Base-by-base conservation (phyloP, 1,140 invertebrate species). In the Drosophila sp. region DNA sequence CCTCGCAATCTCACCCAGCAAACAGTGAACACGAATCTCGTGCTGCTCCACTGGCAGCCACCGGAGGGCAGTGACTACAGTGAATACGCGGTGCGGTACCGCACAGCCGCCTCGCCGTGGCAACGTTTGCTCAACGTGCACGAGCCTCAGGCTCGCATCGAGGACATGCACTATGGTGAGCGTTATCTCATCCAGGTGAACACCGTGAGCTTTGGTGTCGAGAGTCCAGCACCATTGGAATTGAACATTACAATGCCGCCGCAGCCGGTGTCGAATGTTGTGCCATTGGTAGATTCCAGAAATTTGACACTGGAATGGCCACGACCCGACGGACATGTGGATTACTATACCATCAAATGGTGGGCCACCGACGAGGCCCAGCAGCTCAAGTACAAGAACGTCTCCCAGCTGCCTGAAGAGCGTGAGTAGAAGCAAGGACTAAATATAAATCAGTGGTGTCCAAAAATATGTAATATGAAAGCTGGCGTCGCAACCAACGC, bases 231-330 rank as follows among this genome's bases (percentile, higher is more conserved):
- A 72, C 96, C 95, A 1, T 94, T 95, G 63, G 94, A 96, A 93
- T 94, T 96, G 14, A 96, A 96, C 79, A 96, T 97, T 70, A 97
- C 96, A 29, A 95, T 97, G 87, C 94, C 96, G 65, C 97, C 97
- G 27, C 97, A 97, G 92, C 94, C 96, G 2, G 96, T 97, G 4
- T 93, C 95, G 11, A 95, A 96, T 87, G 95, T 98, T 58, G 95
- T 94, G 16, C 94, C 95, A 1, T 91, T 96, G 45, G 94, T 97
- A n/a, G 97, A 97, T 90, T 96, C 97, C 0, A 95, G 95, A 13
- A 98, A 98, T 92, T 94, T 98, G 8, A 98, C 97, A 5, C 93
- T 98, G 43, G 96, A 97, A 91, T 98, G 97, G 96, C 94, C 95
- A 2, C 93, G 95, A 13, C 96, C 97, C 6, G 95, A 95, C 79